These are phyloP conservation scores for Podilymbus podiceps DNA, from an alignment of 2,113 vertebrate species.

Conservation along the genomic window DNA sequence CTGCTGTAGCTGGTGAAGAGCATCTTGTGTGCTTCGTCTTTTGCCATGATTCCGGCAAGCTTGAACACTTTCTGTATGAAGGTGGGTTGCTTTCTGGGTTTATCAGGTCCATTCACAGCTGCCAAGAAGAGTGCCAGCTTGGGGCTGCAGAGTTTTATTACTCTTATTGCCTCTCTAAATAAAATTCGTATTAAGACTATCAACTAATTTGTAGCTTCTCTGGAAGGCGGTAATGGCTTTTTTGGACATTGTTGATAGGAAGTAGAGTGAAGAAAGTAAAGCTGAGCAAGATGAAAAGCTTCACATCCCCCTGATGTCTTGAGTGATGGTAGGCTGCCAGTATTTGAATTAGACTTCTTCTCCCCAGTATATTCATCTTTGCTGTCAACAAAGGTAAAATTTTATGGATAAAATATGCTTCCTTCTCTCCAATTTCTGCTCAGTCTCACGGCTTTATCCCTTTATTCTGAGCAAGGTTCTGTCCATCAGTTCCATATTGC, in stretches of 20 bases:
- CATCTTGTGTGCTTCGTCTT: neutral
- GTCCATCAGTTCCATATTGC: neutral
- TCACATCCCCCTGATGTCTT: neutral
- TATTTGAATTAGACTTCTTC: neutral
- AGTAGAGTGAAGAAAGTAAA: neutral
- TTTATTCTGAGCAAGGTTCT: neutral
- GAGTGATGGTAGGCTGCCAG: neutral
- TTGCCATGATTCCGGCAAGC: neutral
- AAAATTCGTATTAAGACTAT: neutral
- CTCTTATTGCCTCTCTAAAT: neutral
- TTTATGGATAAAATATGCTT: neutral
- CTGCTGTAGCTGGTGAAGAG: neutral
- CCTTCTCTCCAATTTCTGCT: neutral
- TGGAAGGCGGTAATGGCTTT: neutral
- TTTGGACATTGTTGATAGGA: neutral
- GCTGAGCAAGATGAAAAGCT: neutral
- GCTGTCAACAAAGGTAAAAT: neutral
- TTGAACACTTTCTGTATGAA: neutral
- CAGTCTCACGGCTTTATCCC: neutral
- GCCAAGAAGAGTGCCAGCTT: neutral
- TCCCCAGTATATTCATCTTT: neutral
- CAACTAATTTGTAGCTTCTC: conserved; percentile 3
- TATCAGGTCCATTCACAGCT: neutral
- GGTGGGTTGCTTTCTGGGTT: neutral
- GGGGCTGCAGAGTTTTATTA: neutral